phyloP scores from a whole-genome alignment of 2,797 vertebrate genomes.

The Ispidina lecontei region DNA sequence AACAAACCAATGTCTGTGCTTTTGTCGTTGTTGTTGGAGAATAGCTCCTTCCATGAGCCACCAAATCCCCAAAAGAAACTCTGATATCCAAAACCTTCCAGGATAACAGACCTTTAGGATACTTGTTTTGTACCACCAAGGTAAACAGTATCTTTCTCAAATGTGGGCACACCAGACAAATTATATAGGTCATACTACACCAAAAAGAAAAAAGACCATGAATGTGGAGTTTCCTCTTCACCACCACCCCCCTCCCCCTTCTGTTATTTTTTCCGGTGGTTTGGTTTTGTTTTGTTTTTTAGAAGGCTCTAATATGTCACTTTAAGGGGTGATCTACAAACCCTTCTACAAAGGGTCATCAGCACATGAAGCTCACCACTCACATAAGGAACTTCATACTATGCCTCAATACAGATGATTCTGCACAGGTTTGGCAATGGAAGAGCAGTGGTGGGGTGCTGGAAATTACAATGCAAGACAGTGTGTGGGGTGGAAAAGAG shows the following conservation, averaged over 20 bases:
- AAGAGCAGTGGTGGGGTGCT: background rate
- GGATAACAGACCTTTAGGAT: background rate
- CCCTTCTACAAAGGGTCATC: background rate
- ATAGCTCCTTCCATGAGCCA: background rate
- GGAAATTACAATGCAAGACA: background rate
- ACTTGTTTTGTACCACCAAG: background rate
- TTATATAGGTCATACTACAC: background rate
- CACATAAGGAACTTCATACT: background rate
- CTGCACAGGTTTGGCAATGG: background rate
- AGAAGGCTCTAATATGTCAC: background rate
- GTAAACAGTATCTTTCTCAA: background rate
- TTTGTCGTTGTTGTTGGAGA: background rate
- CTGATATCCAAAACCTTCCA: background rate
- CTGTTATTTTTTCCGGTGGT: too few relatives aligned
- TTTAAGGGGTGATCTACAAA: background rate
- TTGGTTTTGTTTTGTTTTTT: background rate
- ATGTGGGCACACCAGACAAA: background rate
- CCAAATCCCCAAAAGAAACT: background rate
- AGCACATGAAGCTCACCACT: background rate
- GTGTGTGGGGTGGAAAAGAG: background rate
- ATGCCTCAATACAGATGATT: background rate
- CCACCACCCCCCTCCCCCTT: background rate
- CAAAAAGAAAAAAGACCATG: background rate
- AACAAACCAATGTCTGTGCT: background rate
- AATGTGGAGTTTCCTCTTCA: background rate